Base-by-base conservation (phyloP, 2,113 vertebrate genomes). In the Gavialis gangeticus region DNA sequence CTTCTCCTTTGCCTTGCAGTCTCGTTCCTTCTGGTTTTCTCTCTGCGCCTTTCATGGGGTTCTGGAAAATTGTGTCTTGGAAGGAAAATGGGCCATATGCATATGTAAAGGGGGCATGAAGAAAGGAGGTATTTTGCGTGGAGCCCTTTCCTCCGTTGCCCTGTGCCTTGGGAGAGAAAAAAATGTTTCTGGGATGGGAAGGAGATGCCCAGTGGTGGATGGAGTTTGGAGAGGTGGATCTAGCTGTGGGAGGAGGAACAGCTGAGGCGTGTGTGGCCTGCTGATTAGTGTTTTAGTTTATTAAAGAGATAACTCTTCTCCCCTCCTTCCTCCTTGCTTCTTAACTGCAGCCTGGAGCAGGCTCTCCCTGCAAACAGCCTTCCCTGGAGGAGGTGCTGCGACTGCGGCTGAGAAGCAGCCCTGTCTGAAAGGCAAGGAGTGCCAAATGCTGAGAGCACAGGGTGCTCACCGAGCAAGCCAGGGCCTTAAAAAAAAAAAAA, bases 1-100 rank as follows among this genome's bases (percentile, higher is more conserved):
- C 89, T 66, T 86, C 78, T 84, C 85, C 63, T 93, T 21, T 90
- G 91, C 54, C 91, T 91, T 27, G 15, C 30, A 27, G 83, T 92
- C 92, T 95, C 96, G 91, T 46, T 46, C 46, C 15, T 0, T 4
- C 71, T 22, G 0, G 0, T 79, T 67, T 79, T 46, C 15, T 11
- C 27, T 4, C 5, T 18, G 13, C 16, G 66, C n/a, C 19, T 18
- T 17, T 67, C 66, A 67, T 46, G 46, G 66, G 9, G 15, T 34
- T 54, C 17, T 90, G 83, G 93, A 16, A 54, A 30, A 3, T 57
- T 77, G 75, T 21, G 6, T 75, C 3, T 46, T 12, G 28, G 58
- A 84, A 80, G 66, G 63, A 82, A 87, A 95, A 34, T 21, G 79
- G 73, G 54, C 30, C 63, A 34, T 5, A 22, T 57, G 11, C 19